These are phyloP conservation scores for Beaufortia kweichowensis DNA, from an alignment of 2,113 vertebrate species.

Conservation along the genomic window DNA sequence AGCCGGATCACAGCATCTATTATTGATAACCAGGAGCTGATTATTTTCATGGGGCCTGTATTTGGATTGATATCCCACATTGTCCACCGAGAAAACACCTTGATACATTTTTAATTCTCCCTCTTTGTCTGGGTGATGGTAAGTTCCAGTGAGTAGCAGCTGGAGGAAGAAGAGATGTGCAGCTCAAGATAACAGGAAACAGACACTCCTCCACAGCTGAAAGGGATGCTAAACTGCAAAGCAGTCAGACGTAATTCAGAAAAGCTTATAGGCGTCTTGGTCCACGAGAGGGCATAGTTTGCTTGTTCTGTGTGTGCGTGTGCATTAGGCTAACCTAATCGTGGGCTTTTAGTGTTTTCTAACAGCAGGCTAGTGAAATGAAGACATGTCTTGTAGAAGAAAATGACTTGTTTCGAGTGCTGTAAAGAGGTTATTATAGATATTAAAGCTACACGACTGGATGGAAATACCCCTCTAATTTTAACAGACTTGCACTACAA, in stretches of 20 bases:
- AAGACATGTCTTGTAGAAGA: not conserved
- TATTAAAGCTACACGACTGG: not conserved
- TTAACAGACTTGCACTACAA: not conserved
- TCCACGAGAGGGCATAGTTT: constrained; percentile 49
- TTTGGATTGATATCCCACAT: constrained; percentile 62
- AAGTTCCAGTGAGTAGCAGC: constrained; percentile 33
- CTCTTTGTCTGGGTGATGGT: constrained; percentile 58
- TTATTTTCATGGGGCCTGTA: constrained; percentile 65
- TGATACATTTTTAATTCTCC: constrained; percentile 66
- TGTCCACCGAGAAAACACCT: constrained; percentile 66
- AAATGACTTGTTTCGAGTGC: not conserved
- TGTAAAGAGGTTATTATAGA: too few relatives aligned
- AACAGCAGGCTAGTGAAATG: not conserved
- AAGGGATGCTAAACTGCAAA: not conserved
- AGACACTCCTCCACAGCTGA: not conserved
- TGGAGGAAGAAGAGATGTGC: constrained; percentile 31
- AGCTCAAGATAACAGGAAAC: constrained; percentile 36
- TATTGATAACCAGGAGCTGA: constrained; percentile 72
- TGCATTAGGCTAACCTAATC: not conserved
- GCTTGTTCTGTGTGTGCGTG: not conserved
- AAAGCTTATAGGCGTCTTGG: not conserved
- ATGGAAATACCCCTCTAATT: not conserved
- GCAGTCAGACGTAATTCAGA: not conserved
- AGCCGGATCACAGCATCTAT: constrained; percentile 67
- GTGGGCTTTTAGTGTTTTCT: not conserved